Percentiles rank a stretch among this genome's conserved stretches.
phyloP scores from a whole-genome alignment of 2,113 vertebrate species.

The Hypomesus transpacificus region DNA sequence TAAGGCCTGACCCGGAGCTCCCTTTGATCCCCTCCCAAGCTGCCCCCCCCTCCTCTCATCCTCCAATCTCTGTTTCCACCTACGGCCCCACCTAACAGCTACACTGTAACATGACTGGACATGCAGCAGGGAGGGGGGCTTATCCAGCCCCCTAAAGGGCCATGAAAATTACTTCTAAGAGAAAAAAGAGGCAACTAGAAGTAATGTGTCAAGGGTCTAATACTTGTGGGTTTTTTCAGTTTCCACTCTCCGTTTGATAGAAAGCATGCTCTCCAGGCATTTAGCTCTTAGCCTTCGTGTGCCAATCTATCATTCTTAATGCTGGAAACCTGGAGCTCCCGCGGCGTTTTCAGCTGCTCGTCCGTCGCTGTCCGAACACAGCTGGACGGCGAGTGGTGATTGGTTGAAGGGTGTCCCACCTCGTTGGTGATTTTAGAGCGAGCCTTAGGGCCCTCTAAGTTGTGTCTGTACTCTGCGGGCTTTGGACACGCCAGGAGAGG shows the following conservation, averaged over 20 bases:
- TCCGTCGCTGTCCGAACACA: neutral
- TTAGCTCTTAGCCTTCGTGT: neutral
- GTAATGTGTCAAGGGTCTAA: neutral
- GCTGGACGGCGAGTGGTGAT: neutral
- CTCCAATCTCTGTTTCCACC: neutral
- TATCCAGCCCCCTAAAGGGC: no score
- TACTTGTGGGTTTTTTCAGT: neutral
- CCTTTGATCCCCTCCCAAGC: slow-evolving; percentile 44
- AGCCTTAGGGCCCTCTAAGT: neutral
- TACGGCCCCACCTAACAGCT: slow-evolving; percentile 5
- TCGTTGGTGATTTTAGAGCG: neutral
- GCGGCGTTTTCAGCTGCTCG: slow-evolving; percentile 5
- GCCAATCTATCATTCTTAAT: slow-evolving; percentile 18
- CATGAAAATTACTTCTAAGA: neutral
- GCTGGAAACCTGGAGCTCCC: slow-evolving; percentile 7
- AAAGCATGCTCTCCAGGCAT: neutral
- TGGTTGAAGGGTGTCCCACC: neutral
- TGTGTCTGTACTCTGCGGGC: neutral
- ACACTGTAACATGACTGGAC: slow-evolving; percentile 39
- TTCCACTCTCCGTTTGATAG: slow-evolving; percentile 27
- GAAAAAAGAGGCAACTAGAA: slow-evolving; percentile 14
- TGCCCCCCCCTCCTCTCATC: neutral
- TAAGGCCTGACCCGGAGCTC: slow-evolving; percentile 17
- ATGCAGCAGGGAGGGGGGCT: slow-evolving; percentile 8
- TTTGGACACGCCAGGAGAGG: neutral